Percentiles rank a stretch among this genome's conserved stretches.
Conservation (phyloP, 2,888 invertebrate species). For the Omphaloscelis lunosa region DNA sequence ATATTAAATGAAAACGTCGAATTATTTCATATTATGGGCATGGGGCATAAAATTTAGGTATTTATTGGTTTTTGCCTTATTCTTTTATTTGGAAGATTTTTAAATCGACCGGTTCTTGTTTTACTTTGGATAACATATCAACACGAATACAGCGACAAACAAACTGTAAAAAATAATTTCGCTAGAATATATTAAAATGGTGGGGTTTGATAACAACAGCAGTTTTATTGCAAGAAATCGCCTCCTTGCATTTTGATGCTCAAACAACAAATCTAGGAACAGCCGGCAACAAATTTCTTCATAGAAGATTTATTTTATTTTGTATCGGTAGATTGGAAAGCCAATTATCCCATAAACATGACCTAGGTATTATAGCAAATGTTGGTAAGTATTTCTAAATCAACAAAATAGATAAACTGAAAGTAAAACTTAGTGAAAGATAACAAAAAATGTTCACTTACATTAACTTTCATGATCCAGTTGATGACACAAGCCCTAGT, state of each 20-base stretch:
- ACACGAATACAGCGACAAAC: not conserved
- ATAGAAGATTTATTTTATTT: not conserved
- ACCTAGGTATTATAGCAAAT: not conserved
- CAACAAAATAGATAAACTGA: not conserved
- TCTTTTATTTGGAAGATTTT: not conserved
- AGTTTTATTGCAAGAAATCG: not conserved
- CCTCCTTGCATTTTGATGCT: not conserved
- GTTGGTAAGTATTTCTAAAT: not conserved
- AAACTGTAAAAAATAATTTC: not conserved
- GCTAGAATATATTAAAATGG: not conserved
- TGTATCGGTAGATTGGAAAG: not conserved
- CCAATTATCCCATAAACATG: not conserved
- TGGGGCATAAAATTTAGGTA: too few species aligned
- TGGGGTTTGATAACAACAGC: not conserved
- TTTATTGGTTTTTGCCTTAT: too few species aligned
- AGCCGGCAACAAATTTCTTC: not conserved
- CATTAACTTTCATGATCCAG: constrained; percentile 85
- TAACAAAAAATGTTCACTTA: constrained; percentile 70
- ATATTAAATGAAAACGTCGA: not conserved
- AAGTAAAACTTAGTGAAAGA: not conserved
- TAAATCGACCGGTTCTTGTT: not conserved
- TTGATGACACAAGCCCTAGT: constrained; percentile 83
- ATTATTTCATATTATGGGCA: not conserved
- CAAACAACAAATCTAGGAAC: constrained; percentile 19
- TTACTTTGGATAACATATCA: not conserved